phyloP scores from a whole-genome alignment of 2,113 vertebrate genomes.

The Andinoacara biseriatus region DNA sequence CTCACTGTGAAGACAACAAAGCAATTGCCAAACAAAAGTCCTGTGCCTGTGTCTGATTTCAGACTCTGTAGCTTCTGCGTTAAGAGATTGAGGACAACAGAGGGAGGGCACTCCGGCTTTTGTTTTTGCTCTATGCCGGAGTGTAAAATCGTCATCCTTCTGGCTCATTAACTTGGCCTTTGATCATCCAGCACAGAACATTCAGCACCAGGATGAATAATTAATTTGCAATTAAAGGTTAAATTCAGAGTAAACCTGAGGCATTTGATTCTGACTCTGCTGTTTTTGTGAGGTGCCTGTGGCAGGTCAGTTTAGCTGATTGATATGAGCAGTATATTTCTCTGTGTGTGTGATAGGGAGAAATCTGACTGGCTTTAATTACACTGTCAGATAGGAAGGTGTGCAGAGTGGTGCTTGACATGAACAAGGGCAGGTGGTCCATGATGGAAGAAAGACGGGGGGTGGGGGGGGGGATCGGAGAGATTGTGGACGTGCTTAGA shows the following conservation, averaged over 20 bases:
- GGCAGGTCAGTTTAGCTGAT: conserved; percentile 49
- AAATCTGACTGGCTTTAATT: conserved; percentile 68
- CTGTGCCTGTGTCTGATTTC: conserved; percentile 44
- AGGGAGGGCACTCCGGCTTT: conserved; percentile 38
- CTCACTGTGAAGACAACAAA: conserved; percentile 54
- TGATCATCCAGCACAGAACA: conserved; percentile 70
- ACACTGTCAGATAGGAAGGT: conserved; percentile 49
- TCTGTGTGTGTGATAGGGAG: conserved; percentile 59
- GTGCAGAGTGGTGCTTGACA: conserved; percentile 29
- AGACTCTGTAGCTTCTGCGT: conserved; percentile 21
- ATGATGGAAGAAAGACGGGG: not conserved
- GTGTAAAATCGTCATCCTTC: conserved; percentile 70
- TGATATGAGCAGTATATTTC: conserved; percentile 65
- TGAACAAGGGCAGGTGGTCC: conserved; percentile 16
- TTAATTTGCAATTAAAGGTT: conserved; percentile 77
- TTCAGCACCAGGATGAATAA: conserved; percentile 69
- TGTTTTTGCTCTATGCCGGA: conserved; percentile 58
- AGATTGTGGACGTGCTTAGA: conserved; percentile 32
- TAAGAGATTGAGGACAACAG: conserved; percentile 45
- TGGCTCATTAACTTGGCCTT: conserved; percentile 73
- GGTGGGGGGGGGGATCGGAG: not conserved
- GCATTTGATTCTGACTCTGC: conserved; percentile 57
- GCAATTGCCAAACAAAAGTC: conserved; percentile 37
- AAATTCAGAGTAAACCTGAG: conserved; percentile 68
- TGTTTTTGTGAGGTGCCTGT: conserved; percentile 15